Conservation (phyloP, 2,797 vertebrate genomes). For the Chromobotia macracanthus region DNA sequence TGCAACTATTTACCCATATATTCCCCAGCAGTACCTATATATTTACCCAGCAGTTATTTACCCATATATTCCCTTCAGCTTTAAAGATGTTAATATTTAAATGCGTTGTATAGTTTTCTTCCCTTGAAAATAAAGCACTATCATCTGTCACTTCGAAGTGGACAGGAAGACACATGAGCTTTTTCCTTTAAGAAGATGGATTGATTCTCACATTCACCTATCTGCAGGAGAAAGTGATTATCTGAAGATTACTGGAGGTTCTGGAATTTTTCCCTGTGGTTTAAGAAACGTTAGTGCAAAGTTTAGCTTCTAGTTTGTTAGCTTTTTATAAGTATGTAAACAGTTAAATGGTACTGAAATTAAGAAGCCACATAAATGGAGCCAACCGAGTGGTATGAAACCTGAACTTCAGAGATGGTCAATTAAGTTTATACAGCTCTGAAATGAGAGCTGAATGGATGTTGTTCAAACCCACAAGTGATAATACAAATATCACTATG, state of each 20-base stretch:
- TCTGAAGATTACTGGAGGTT: constrained; percentile 37
- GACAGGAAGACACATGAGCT: constrained; percentile 71
- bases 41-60: constrained; percentile 55
- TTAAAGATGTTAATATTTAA: constrained; percentile 64
- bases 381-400: neutral
- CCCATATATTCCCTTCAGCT: constrained; percentile 64
- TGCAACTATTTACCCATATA: too few species aligned
- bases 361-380: neutral
- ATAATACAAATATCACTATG: neutral
- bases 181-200: constrained; percentile 67
- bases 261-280: constrained; percentile 21
- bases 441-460: neutral
- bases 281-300: constrained; percentile 16
- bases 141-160: constrained; percentile 72
- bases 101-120: constrained; percentile 60
- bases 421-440: constrained; percentile 14
- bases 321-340: constrained; percentile 5
- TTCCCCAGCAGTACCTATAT: too few species aligned
- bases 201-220: constrained; percentile 32
- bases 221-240: constrained; percentile 50
- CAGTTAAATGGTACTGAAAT: neutral
- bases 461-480: neutral
- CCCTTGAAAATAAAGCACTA: constrained; percentile 67
- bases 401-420: constrained; percentile 3
- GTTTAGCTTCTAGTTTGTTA: constrained; percentile 18